Base-by-base conservation (phyloP, 2,888 invertebrate genomes). In the Calliopum simillimum region DNA sequence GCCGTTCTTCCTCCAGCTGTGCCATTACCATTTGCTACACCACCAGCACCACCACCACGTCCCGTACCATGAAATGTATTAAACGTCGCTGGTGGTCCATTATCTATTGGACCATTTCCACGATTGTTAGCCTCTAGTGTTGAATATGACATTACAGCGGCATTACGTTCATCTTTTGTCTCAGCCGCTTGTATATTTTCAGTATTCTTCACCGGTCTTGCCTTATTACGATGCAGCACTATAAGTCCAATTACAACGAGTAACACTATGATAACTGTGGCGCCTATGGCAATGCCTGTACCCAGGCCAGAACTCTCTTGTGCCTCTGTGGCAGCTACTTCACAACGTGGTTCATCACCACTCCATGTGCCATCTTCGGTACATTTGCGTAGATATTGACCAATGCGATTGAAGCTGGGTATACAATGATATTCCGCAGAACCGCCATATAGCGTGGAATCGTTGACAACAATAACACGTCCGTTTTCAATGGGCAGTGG, bases 401-500 rank as follows among this genome's bases (percentile, higher is more conserved):
- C 96, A 0, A 92, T 91, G 12, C 95, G 88, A 81, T 93, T 93
- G 86, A 89, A 95, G 78, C 93, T 93, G 3, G 95, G 96, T 69
- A 96, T 86, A 82, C 97, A 97, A 81, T 96, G 95, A 84, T 96
- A 96, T 82, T 96, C 96, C 1, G 95, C 92, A 0, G 94, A 92
- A 67, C 94, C 94, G 43, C 93, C 94, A 83, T 93, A 97, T 0
- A 91, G 88, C 0, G 94, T 95, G 0, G 94, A 92, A 62, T 93
- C 92, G 81, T 97, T 96, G 70, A 95, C 91, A 46, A 95, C 90
- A 77, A 96, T 94, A 19, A 95, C 92, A 69, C 95, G 90, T 0
- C 96, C 96, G 82, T 96, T 95, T 74, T 94, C 93, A 62, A 96
- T 93, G 13, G 89, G 87, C 44, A 91, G 89, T 0, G 96, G 96